These are phyloP conservation scores for Sciurus vulgaris DNA, from an alignment of 2,797 vertebrate genomes.

Conservation along the genomic window DNA sequence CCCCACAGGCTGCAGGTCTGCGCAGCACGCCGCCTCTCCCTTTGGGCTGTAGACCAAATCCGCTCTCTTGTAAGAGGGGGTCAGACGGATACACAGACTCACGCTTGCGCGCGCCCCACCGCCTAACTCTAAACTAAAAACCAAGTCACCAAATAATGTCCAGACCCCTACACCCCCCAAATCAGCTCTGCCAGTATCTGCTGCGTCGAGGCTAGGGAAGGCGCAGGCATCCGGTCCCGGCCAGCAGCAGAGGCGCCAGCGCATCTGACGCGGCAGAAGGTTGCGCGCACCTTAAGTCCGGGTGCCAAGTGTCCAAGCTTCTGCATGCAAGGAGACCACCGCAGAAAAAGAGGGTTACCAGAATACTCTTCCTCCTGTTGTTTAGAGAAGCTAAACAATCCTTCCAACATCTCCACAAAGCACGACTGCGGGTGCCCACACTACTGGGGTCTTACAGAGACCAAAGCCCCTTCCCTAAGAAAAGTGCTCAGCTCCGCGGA, in stretches of 20 bases:
- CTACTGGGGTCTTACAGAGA: neutral
- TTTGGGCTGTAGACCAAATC: constrained; percentile 39
- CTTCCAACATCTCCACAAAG: neutral
- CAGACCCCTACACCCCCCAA: neutral
- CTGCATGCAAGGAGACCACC: neutral
- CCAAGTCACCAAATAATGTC: neutral
- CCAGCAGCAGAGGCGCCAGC: neutral
- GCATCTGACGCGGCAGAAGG: constrained; percentile 50
- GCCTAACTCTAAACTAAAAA: neutral
- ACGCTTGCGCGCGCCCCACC: neutral
- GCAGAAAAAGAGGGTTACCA: neutral
- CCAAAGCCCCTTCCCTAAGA: constrained; percentile 4
- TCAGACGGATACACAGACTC: neutral
- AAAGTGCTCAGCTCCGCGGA: constrained; percentile 43
- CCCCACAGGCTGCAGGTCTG: constrained; percentile 55
- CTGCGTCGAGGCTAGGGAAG: neutral
- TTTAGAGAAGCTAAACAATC: neutral
- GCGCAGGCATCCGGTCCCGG: neutral
- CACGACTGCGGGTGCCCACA: neutral
- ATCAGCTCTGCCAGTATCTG: neutral
- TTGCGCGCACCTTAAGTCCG: constrained; percentile 36
- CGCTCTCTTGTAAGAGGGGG: neutral
- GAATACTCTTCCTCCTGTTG: neutral
- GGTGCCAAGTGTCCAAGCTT: neutral
- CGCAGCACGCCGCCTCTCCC: neutral